These are phyloP conservation scores for Brachionus manjavacas DNA, from an alignment of 1,140 invertebrate genomes.

Conservation along the genomic window DNA sequence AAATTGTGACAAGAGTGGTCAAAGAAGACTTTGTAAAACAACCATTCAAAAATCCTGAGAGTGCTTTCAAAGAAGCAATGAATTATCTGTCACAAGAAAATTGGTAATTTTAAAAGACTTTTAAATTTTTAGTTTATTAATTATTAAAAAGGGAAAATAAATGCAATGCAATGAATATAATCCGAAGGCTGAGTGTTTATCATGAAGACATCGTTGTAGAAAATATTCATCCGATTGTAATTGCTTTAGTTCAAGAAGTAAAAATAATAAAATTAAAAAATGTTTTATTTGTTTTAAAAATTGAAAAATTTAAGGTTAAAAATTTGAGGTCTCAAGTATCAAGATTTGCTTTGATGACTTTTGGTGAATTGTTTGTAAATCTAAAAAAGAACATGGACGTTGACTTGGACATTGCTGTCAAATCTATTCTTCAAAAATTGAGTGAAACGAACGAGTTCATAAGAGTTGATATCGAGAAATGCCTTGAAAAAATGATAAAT, in stretches of 20 bases:
- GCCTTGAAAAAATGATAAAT: constrained; percentile 73
- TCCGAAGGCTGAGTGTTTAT: constrained; percentile 69
- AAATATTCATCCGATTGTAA: constrained; percentile 65
- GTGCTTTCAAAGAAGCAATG: constrained; percentile 64
- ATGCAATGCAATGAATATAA: constrained; percentile 69
- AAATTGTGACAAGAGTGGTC: constrained; percentile 47
- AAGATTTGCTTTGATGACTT: constrained; percentile 71
- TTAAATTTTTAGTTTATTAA: constrained; percentile 27
- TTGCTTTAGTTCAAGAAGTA: constrained; percentile 71
- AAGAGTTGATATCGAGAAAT: constrained; percentile 74
- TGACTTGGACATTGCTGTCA: constrained; percentile 77
- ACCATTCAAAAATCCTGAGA: constrained; percentile 63
- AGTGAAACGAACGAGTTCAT: constrained; percentile 88
- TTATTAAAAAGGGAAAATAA: constrained; percentile 67
- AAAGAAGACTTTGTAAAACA: constrained; percentile 50
- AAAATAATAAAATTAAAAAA: not conserved
- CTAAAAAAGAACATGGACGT: constrained; percentile 69
- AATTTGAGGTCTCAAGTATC: constrained; percentile 85
- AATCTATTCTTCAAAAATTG: constrained; percentile 73
- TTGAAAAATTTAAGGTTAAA: constrained; percentile 45
- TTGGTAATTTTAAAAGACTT: constrained; percentile 61
- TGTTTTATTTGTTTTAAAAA: not conserved
- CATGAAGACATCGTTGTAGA: constrained; percentile 65
- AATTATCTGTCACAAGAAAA: constrained; percentile 68
- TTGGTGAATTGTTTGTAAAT: constrained; percentile 70